A percentile compares a stretch with the other conserved stretches of the same genome.
These are phyloP conservation scores for Sebastolobus altivelis DNA, from an alignment of 2,797 vertebrate species.

Conservation along the genomic window DNA sequence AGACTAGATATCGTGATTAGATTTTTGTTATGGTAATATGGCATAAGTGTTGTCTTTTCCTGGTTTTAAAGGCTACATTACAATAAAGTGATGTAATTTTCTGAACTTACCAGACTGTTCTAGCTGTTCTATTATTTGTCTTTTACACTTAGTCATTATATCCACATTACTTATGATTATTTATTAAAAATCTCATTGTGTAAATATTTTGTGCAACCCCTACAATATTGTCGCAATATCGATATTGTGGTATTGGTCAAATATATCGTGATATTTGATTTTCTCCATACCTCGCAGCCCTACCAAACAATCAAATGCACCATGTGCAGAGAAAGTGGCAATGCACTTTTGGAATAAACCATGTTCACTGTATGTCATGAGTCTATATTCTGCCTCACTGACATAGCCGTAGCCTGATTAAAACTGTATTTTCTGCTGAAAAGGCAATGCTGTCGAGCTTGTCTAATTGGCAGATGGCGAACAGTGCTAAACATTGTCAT, in stretches of 20 bases:
- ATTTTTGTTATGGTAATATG: fast-evolving
- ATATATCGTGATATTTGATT: too few relatives aligned
- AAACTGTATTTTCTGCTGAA: slow-evolving; percentile 22
- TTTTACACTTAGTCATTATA: too few relatives aligned
- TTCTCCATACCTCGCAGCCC: fast-evolving
- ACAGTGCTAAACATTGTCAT: slow-evolving; percentile 31
- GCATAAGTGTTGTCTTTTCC: neutral
- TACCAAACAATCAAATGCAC: neutral
- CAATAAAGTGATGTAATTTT: too few relatives aligned
- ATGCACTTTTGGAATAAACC: neutral
- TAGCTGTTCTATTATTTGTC: too few relatives aligned
- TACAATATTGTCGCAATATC: too few relatives aligned
- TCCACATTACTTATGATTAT: too few relatives aligned
- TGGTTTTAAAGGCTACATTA: too few relatives aligned
- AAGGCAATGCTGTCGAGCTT: slow-evolving; percentile 12
- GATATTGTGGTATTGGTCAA: too few relatives aligned
- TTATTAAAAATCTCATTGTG: too few relatives aligned
- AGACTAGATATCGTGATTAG: too few relatives aligned
- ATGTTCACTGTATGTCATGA: neutral
- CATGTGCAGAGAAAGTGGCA: neutral
- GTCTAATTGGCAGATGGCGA: slow-evolving; percentile 41
- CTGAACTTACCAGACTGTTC: too few relatives aligned
- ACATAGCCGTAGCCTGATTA: slow-evolving; percentile 1
- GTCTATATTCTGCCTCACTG: neutral
- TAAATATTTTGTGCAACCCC: too few relatives aligned